Evolutionary conservation across 2,888 invertebrate species (phyloP), one percentile per base, ranked within the genome.

Genomic region (Andrena trimmerana): DNA sequence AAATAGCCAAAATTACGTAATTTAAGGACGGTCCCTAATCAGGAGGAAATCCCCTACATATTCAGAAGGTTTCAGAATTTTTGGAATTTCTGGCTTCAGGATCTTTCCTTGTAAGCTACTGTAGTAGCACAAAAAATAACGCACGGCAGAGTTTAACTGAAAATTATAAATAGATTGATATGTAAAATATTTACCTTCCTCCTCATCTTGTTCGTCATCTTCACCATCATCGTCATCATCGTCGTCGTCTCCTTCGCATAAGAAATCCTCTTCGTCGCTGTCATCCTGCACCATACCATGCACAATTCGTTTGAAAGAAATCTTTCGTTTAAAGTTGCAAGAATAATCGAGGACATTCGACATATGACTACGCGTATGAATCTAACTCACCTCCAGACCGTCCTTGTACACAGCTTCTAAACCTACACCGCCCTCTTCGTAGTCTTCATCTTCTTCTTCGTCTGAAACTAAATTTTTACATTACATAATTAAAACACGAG

Each of bases 381-480:
- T 48, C 54, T n/a, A 81, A 91, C 94, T 95, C 93, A 97, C 97
- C 94, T 95, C 96, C 90, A 95, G 95, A 89, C 96, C 95, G 92
- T 96, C 96, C 94, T 96, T 96, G 90, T 97, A 96, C 85, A 97
- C 96, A 91, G 96, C 95, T 80, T 96, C 96, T 83, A 97, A 96
- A 78, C 96, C 96, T 89, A 96, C 96, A 85, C 95, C 96, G 54
- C 96, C 96, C 20, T 96, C 96, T 33, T 96, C 96, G 33, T 96
- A 95, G 60, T 95, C 95, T 48, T 95, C 96, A 6, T 96, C 96
- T n/a, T 95, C 96, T n/a, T 95, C 95, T 24, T 95, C 95, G 36
- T 95, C 96, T 67, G 96, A 95, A 75, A 95, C 96, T 95, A 76
- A 90, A 86, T 69, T 70, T 66, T 54, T 16, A 81, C 89, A 13